Evolutionary conservation across 2,113 vertebrate genomes (phyloP), one percentile per base, ranked within the genome.

Genomic region (Bostrychus sinensis): DNA sequence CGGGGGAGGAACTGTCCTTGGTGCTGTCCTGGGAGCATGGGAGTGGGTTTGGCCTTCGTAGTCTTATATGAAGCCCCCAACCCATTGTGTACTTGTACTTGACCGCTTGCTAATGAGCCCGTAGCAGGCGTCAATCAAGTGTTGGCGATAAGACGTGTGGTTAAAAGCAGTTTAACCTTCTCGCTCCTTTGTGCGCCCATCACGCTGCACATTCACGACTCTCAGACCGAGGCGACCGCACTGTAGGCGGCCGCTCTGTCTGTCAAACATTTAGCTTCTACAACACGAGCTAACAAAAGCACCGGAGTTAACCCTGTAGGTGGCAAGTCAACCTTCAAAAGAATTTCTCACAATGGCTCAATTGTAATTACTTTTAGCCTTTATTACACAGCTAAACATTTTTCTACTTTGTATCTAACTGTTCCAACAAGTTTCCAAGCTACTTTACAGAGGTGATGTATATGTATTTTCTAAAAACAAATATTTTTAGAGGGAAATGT

Each of bases 21-120:
- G 66, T 70, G 51, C 61, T 66, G 73, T 79, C 70, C 39, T 22
- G 76, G 62, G 80, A n/a, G n/a, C n/a, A 75, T 45, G 70, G 66
- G 19, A 2, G 75, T 0, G 56, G 26, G 39, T 69, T 68, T 56
- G 85, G 78, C 85, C 81, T 87, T 87, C 83, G 71, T 48, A 80
- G 66, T 77, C 75, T 10, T 51, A 25, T 25, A 4, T 58, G 71
- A 60, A 56, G 25, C 66, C 48, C 58, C 65, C 72, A 50, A 41
- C 42, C 38, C 69, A 7, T 48, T 53, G 7, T 36, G 45, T 50
- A 71, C 80, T 74, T 43, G 63, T 69, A 64, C 70, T 43, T 55
- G 58, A 56, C 43, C 67, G 23, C 16, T 55, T 66, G 7, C 71
- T 86, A 83, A 87, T 80, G 83, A 84, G 77, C 62, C 70, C 7